Base-by-base conservation (phyloP, 1,140 invertebrate species). In the Leptoteleia sp. region DNA sequence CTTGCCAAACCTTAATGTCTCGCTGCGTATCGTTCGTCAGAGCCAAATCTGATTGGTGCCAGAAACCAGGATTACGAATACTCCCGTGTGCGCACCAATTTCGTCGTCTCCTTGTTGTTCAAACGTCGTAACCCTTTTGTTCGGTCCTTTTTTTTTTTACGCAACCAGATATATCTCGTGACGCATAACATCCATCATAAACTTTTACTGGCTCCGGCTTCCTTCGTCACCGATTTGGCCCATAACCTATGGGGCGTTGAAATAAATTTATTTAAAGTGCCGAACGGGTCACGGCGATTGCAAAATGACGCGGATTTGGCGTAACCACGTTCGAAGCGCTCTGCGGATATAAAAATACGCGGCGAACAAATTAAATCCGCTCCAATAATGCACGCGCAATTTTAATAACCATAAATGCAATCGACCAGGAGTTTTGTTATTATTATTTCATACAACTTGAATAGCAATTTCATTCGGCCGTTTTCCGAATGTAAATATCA, bases 1-100 rank as follows among this genome's bases (percentile, higher is more conserved):
- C 72, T 22, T 22, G 2, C 35, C 0, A n/a, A 6, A 1, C 15
- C 19, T 47, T 54, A 76, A 59, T 61, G 52, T 57, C 52, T 71
- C 59, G 9, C 35, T 25, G 25, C 27, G 55, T 57, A 50, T 27
- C 57, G 68, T 77, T 75, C 47, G 17, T 81, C 68, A 57, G 50
- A 73, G 38, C 54, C 62, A 59, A 42, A 35, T 76, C 59, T 67
- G 71, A 81, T 82, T 78, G 80, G 68, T 50, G 52, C 70, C 81
- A 72, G 54, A 81, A 83, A 47, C 72, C 15, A 43, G 76, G 64
- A 83, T 83, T 84, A 83, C 54, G 31, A 68, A 43, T 40, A 40
- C 42, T 37, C 50, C 11, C 42, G 19, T n/a, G n/a, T n/a, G n/a
- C 50, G 40, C 42, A 68, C 40, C 57, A 50, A 47, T 72, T 62